Evolutionary conservation across 2,888 invertebrate genomes (phyloP).

Genomic region (Muschampia plurimacula): DNA sequence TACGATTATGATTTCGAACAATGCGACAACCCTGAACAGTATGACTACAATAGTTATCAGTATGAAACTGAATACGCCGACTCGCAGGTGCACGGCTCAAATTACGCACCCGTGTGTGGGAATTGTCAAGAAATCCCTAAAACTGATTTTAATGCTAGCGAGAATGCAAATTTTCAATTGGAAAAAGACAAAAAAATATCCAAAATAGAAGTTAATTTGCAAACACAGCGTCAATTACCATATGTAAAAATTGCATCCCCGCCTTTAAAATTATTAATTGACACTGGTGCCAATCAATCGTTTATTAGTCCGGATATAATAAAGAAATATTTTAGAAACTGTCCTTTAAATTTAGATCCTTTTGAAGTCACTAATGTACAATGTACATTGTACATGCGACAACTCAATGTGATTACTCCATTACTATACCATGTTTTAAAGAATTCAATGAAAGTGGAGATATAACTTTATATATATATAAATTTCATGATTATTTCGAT

Average conservation of each 20-base stretch:
- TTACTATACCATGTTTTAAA: background rate
- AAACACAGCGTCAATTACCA: background rate
- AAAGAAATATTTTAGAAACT: background rate
- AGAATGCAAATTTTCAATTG: slow-evolving; percentile 11
- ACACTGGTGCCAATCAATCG: slow-evolving; percentile 2
- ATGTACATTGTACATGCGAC: too few relatives aligned
- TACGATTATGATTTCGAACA: background rate
- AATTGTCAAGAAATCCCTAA: slow-evolving; percentile 1
- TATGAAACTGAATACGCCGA: too few relatives aligned
- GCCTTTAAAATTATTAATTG: background rate
- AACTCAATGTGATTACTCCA: background rate
- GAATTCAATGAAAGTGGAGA: background rate
- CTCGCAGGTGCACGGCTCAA: too few relatives aligned
- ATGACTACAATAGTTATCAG: background rate
- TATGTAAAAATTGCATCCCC: background rate
- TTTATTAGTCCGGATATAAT: background rate
- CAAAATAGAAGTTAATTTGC: background rate
- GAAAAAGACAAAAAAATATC: background rate
- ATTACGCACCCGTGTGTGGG: too few relatives aligned
- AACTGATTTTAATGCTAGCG: background rate
- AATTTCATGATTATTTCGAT: slow-evolving; percentile 4
- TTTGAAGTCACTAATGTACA: background rate
- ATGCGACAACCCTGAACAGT: background rate
- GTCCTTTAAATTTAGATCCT: background rate
- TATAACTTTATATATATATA: background rate